These are phyloP conservation scores for Atrina japonica DNA, from an alignment of 2,888 invertebrate genomes.

Conservation along the genomic window DNA sequence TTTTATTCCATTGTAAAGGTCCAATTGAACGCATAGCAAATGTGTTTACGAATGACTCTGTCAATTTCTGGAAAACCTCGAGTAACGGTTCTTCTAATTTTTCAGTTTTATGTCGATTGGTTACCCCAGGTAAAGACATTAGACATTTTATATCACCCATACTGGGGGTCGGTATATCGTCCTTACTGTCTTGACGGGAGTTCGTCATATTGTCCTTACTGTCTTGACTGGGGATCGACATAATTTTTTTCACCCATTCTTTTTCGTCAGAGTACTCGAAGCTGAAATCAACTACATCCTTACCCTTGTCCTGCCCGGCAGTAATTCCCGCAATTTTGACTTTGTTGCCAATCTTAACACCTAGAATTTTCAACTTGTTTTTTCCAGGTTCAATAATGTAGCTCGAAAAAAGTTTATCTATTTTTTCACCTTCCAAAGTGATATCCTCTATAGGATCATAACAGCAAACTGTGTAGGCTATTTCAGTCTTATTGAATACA, in stretches of 20 bases:
- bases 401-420: too few relatives aligned
- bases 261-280: neutral
- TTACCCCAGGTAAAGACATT: too few relatives aligned
- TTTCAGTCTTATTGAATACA: neutral
- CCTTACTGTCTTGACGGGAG: too few relatives aligned
- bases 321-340: neutral
- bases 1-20: slow-evolving; percentile 42
- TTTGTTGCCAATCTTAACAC: neutral
- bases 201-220: neutral
- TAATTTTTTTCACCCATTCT: neutral
- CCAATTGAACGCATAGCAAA: slow-evolving; percentile 42
- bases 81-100: too few relatives aligned
- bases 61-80: neutral
- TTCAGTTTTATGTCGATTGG: neutral
- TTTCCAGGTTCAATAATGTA: too few relatives aligned
- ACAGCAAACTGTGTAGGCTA: slow-evolving; percentile 7
- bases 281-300: neutral
- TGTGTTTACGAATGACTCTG: neutral
- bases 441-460: slow-evolving; percentile 2
- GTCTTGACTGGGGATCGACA: too few relatives aligned
- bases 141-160: too few relatives aligned
- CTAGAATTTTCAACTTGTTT: neutral
- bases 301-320: neutral
- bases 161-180: too few relatives aligned
- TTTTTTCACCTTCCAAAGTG: neutral